These are phyloP conservation scores for Volucella bombylans DNA, from an alignment of 2,888 invertebrate species.

Conservation along the genomic window DNA sequence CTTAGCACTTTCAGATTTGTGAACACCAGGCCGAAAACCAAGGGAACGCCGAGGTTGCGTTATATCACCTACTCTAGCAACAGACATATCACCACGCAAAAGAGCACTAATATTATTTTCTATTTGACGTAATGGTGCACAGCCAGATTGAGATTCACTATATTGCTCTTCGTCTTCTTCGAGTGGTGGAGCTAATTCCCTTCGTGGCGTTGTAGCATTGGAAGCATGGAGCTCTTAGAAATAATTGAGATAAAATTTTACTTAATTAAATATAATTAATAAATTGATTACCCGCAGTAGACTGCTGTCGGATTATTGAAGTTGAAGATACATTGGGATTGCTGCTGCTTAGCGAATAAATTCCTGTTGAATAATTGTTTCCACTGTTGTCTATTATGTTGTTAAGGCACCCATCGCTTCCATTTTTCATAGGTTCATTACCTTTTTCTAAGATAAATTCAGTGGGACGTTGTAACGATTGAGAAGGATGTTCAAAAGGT, in stretches of 20 bases:
- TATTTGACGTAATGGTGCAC: conserved; percentile 88
- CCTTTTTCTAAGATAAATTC: conserved; percentile 56
- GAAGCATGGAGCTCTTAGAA: conserved; percentile 78
- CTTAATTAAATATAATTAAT: neutral
- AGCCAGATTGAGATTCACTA: conserved; percentile 86
- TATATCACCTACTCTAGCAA: conserved; percentile 78
- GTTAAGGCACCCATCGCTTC: conserved; percentile 72
- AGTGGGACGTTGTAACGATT: conserved; percentile 58
- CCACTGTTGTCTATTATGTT: conserved; percentile 63
- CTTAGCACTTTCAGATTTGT: conserved; percentile 89
- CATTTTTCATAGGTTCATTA: conserved; percentile 59
- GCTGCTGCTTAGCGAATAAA: conserved; percentile 67
- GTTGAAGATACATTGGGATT: conserved; percentile 74
- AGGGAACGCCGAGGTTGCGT: conserved; percentile 80
- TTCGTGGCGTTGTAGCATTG: conserved; percentile 84
- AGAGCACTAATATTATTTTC: conserved; percentile 89
- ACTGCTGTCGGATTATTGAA: conserved; percentile 68
- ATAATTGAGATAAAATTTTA: neutral
- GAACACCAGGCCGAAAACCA: conserved; percentile 85
- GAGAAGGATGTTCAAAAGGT: conserved; percentile 64
- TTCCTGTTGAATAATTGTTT: conserved; percentile 63
- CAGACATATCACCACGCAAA: conserved; percentile 83
- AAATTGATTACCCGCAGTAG: conserved; percentile 49
- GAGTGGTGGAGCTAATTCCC: conserved; percentile 87
- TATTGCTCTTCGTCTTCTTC: conserved; percentile 87